Conservation (phyloP, 1,140 invertebrate genomes). For the Uloborus diversus region DNA sequence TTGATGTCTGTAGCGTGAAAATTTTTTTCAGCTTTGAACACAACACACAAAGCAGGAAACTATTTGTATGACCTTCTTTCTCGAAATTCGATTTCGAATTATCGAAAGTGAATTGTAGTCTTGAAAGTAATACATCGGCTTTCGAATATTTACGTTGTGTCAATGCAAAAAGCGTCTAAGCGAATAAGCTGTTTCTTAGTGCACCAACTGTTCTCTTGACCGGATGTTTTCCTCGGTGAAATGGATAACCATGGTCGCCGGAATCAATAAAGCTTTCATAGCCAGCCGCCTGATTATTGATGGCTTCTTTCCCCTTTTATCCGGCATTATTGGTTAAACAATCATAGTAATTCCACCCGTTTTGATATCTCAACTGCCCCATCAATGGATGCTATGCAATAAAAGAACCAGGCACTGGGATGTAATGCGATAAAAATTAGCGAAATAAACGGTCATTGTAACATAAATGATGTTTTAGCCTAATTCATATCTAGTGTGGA, state of each 20-base stretch:
- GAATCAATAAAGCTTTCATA: slow-evolving; percentile 56
- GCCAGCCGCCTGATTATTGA: slow-evolving; percentile 49
- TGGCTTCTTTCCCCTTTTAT: slow-evolving; percentile 50
- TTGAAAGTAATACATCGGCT: not conserved
- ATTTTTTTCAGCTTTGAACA: no score
- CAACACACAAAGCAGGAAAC: no score
- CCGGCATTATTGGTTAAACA: slow-evolving; percentile 54
- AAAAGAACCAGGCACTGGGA: slow-evolving; percentile 36
- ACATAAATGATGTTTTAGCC: no score
- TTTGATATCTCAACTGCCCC: slow-evolving; percentile 46
- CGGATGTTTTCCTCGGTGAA: slow-evolving; percentile 39
- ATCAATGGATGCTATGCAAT: slow-evolving; percentile 15
- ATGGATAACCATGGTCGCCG: slow-evolving; percentile 36
- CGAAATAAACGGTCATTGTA: no score
- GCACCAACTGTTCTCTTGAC: slow-evolving; percentile 28
- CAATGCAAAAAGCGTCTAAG: not conserved
- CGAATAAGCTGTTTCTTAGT: slow-evolving; percentile 8
- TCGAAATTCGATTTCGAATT: not conserved
- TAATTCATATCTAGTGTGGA: no score
- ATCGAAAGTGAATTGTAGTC: not conserved
- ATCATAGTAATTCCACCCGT: slow-evolving; percentile 45
- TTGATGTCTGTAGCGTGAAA: no score
- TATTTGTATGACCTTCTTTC: no score
- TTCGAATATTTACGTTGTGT: not conserved
- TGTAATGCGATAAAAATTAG: no score